phyloP scores from a whole-genome alignment of 2,113 vertebrate genomes.

The Puffinus mauretanicus region DNA sequence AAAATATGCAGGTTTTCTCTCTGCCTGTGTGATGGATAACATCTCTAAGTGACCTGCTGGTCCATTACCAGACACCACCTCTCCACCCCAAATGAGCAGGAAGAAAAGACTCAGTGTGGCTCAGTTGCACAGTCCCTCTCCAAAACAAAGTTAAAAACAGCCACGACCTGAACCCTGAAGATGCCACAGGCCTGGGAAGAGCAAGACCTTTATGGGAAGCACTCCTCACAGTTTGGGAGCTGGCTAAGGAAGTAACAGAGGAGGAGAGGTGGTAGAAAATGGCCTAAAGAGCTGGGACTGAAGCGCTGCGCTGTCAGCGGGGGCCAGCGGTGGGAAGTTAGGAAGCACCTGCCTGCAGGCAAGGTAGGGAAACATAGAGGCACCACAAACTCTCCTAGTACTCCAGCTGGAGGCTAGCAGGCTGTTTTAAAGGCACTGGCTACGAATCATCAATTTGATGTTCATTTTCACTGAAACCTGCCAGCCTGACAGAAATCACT shows the following conservation, averaged over 20 bases:
- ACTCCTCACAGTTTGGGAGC: too few species aligned
- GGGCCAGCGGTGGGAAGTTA: background rate
- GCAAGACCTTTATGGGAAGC: background rate
- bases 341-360: background rate
- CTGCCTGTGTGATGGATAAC: background rate
- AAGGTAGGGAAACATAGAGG: background rate
- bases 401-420: background rate
- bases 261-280: background rate
- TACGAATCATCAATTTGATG: background rate
- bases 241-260: background rate
- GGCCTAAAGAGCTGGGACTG: background rate
- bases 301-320: background rate
- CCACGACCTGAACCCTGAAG: background rate
- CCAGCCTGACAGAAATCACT: background rate
- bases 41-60: background rate
- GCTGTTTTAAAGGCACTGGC: background rate
- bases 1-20: slow-evolving; percentile 23
- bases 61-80: background rate
- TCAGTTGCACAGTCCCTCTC: background rate
- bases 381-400: background rate
- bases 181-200: background rate
- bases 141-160: background rate
- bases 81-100: background rate
- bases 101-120: background rate
- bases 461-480: background rate